These are phyloP conservation scores for Zoanthus sansibaricus DNA, from an alignment of 92 coral and sea anemone species.

Conservation along the genomic window DNA sequence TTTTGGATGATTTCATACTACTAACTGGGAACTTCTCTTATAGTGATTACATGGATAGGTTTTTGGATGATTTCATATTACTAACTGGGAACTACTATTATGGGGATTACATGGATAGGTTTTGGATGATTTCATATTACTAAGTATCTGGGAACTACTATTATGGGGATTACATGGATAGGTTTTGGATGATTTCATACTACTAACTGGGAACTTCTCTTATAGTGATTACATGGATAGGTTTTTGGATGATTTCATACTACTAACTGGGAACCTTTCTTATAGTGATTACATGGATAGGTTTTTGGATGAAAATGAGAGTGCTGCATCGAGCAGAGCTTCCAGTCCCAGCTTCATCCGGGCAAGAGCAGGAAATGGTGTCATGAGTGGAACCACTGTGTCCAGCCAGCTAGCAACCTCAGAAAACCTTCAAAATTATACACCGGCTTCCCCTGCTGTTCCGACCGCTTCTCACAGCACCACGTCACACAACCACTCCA, in stretches of 20 bases:
- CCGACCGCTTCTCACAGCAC: slow-evolving; percentile 46
- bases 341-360: slow-evolving; percentile 93
- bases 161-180: slow-evolving; percentile 97
- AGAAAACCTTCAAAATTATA: slow-evolving; percentile 3
- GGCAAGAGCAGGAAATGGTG: slow-evolving; percentile 80
- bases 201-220: background rate
- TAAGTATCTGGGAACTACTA: background rate
- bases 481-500: slow-evolving; percentile 35
- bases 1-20: no score
- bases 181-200: slow-evolving; percentile 67
- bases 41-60: background rate
- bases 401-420: slow-evolving; percentile 48
- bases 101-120: slow-evolving; percentile 99
- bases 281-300: slow-evolving; percentile 98
- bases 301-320: slow-evolving; percentile 97
- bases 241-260: slow-evolving; percentile 67
- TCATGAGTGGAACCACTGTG: slow-evolving; percentile 49
- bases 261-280: background rate
- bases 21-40: no score
- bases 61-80: background rate
- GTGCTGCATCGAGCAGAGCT: slow-evolving; percentile 99
- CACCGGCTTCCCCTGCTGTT: slow-evolving; percentile 19
- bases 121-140: slow-evolving; percentile 53
- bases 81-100: background rate
- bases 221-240: slow-evolving; percentile 97